phyloP scores from a whole-genome alignment of 2,888 invertebrate species.

The Tetragnatha montana region DNA sequence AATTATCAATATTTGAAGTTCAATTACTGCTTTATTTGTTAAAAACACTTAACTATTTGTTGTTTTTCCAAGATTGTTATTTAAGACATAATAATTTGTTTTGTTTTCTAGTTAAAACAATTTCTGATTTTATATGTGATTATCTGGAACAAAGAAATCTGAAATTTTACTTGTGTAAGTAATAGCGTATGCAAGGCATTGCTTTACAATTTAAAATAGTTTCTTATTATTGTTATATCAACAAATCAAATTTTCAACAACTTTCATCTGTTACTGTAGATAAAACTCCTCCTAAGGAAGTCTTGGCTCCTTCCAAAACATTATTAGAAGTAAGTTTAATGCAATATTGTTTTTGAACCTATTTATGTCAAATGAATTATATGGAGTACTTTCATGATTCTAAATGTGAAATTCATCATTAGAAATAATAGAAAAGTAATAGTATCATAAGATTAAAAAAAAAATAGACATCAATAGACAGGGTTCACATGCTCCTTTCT shows the following conservation, averaged over 20 bases:
- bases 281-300: constrained; percentile 87
- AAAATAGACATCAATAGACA: too few species aligned
- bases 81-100: not conserved
- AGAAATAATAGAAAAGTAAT: not conserved
- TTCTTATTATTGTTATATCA: not conserved
- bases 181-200: not conserved
- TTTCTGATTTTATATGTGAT: constrained; percentile 85
- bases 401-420: too few species aligned
- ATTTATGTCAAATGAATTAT: not conserved
- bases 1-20: too few species aligned
- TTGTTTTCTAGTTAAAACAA: constrained; percentile 79
- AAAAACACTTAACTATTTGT: too few species aligned
- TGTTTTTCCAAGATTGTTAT: too few species aligned
- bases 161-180: constrained; percentile 88
- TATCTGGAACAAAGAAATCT: constrained; percentile 82
- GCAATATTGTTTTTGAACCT: not conserved
- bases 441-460: not conserved
- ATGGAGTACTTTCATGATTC: too few species aligned
- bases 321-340: constrained; percentile 48
- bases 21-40: too few species aligned
- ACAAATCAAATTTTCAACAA: not conserved
- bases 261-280: constrained; percentile 74
- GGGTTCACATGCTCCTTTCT: too few species aligned
- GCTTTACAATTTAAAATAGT: not conserved
- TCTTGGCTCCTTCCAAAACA: constrained; percentile 79